These are phyloP conservation scores for Auanema freiburgensis DNA, from an alignment of 2,888 invertebrate species.

Conservation along the genomic window DNA sequence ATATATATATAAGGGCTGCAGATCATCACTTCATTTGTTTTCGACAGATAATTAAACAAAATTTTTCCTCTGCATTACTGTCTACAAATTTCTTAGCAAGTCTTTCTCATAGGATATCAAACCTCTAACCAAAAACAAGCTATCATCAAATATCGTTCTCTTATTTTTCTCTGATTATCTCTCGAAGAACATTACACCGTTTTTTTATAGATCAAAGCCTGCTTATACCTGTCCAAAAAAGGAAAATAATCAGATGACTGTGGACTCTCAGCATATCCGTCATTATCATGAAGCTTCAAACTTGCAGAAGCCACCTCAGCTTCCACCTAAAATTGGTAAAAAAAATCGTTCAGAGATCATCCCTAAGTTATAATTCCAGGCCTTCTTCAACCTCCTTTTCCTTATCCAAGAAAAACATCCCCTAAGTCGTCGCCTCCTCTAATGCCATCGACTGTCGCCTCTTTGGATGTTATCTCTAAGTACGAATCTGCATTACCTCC, in stretches of 20 bases:
- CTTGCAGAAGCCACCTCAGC: no score
- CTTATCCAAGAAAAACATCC: conserved; percentile 19
- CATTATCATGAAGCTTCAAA: neutral
- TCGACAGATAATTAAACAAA: no score
- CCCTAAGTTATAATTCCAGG: conserved; percentile 21
- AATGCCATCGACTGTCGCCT: conserved; percentile 19
- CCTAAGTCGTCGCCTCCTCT: conserved; percentile 28
- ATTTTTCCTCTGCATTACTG: no score
- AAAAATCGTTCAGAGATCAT: no score
- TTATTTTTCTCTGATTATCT: conserved; percentile 10
- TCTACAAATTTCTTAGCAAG: no score
- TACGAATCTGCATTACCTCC: conserved; percentile 18
- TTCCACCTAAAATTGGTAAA: neutral
- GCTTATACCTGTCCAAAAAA: neutral
- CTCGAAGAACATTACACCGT: conserved; percentile 3
- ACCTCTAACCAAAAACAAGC: conserved; percentile 42
- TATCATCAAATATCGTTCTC: conserved; percentile 15
- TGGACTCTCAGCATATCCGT: neutral
- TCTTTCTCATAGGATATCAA: no score
- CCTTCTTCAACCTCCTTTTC: conserved; percentile 35
- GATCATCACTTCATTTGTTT: no score
- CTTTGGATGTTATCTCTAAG: conserved; percentile 23
- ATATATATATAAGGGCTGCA: no score
- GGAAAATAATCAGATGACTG: neutral
- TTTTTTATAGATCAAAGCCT: conserved; percentile 11